Evolutionary conservation across 2,113 vertebrate genomes (phyloP).

Genomic region (Hipposideros armiger): DNA sequence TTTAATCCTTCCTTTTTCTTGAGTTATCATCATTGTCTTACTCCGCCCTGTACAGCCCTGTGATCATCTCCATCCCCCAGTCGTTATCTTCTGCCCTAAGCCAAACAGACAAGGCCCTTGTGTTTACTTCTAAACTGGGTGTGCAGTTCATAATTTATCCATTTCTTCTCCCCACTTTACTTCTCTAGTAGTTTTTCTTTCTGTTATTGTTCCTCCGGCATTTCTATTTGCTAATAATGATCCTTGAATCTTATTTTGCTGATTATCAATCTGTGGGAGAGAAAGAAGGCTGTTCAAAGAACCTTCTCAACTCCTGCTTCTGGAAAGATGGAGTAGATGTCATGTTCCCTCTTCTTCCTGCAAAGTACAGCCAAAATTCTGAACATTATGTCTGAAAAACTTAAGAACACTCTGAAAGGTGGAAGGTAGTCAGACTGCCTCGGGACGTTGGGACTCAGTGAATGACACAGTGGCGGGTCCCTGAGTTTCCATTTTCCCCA

Average conservation of each 20-base stretch:
- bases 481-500: not conserved
- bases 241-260: conserved; percentile 36
- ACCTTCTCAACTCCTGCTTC: not conserved
- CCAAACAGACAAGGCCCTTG: not conserved
- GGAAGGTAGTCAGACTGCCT: not conserved
- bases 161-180: not conserved
- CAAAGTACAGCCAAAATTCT: not conserved
- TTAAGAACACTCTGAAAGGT: not conserved
- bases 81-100: not conserved
- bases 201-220: not conserved
- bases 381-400: not conserved
- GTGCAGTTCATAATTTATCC: not conserved
- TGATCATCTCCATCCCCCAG: not conserved
- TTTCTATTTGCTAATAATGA: conserved; percentile 3
- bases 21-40: not conserved
- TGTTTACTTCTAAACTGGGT: not conserved
- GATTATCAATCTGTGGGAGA: not conserved
- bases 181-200: not conserved
- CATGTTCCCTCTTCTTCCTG: not conserved
- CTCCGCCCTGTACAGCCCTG: not conserved
- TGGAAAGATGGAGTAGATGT: not conserved
- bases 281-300: not conserved
- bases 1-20: not conserved
- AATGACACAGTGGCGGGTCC: not conserved
- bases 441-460: not conserved